phyloP scores from a whole-genome alignment of 2,797 vertebrate species.

The Coranthus polyacanthus region DNA sequence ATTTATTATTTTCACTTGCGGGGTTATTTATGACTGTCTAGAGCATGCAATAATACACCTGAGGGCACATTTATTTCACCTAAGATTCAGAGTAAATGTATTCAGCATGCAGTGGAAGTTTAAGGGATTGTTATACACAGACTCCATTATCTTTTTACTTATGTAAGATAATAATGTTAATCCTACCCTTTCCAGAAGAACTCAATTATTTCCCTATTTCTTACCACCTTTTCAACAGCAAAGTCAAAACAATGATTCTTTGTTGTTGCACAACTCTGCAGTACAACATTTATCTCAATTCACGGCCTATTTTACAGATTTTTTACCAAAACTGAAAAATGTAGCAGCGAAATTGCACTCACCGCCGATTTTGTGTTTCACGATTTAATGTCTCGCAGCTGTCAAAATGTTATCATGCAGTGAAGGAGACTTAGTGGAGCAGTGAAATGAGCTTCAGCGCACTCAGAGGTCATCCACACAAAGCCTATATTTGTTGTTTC shows the following conservation, averaged over 20 bases:
- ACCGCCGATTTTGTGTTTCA: background rate
- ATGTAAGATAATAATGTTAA: slow-evolving; percentile 26
- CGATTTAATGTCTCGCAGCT: slow-evolving; percentile 27
- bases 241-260: background rate
- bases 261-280: background rate
- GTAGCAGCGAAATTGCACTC: background rate
- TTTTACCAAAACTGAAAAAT: background rate
- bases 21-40: slow-evolving; percentile 31
- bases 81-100: slow-evolving; percentile 1
- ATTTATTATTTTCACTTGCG: slow-evolving; percentile 32
- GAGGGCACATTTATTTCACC: slow-evolving; percentile 15
- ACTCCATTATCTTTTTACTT: slow-evolving; percentile 12
- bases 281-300: background rate
- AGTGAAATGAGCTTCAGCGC: background rate
- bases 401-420: slow-evolving; percentile 21
- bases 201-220: background rate
- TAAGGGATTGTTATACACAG: too few relatives aligned
- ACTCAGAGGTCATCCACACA: slow-evolving; percentile 21
- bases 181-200: background rate
- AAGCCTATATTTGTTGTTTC: slow-evolving; percentile 42
- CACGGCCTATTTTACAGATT: too few relatives aligned
- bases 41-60: slow-evolving; percentile 13
- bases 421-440: slow-evolving; percentile 14
- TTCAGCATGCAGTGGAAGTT: slow-evolving; percentile 6
- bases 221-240: background rate